Base-by-base conservation (phyloP, 2,113 vertebrate species). In the Myrmophylax atrothorax region DNA sequence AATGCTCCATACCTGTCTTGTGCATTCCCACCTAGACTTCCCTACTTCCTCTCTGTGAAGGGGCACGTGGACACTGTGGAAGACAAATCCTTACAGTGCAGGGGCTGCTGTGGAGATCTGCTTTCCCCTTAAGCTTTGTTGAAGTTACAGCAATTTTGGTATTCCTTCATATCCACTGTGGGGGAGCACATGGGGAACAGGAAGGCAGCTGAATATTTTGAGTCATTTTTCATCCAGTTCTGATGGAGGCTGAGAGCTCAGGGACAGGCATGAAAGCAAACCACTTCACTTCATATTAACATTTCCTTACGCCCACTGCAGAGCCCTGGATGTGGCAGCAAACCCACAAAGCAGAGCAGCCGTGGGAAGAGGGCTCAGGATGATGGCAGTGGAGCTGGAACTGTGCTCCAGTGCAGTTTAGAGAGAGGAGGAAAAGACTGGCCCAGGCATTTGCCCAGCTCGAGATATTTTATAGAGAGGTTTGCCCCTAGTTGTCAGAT, bases 311-410 rank as follows among this genome's bases (percentile, higher is more conserved):
- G 0, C 79, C 85, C 62, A 10, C 93, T 29, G 10, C 8, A 74
- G 42, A 90, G 85, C 46, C 56, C 22, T 4, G 42, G 23, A 5
- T 17, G 50, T 23, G 78, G 62, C 84, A 70, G 66, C 24, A 68
- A 44, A 40, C 55, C 18, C 38, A 6, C 18, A 12, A 24, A 55
- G 59, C 9, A 8, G 44, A 81, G 88, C 73, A 80, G 20, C 77
- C 1, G 6, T 46, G 93, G 90, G 84, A 62, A 68, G 92, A 58
- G 74, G 68, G 55, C 46, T 67, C 46, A 73, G 64, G 63, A 62
- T 4, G 4, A 52, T 1, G 26, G 2, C 12, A 40, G 37, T 1
- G 0, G 0, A 70, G 88, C 49, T 6, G 1, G 69, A 40, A 47
- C 69, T 46, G 59, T 18, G 49, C 77, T 72, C 47, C 6, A 63